phyloP scores from a whole-genome alignment of 2,113 vertebrate genomes.

The Corythornis madagascariensis region DNA sequence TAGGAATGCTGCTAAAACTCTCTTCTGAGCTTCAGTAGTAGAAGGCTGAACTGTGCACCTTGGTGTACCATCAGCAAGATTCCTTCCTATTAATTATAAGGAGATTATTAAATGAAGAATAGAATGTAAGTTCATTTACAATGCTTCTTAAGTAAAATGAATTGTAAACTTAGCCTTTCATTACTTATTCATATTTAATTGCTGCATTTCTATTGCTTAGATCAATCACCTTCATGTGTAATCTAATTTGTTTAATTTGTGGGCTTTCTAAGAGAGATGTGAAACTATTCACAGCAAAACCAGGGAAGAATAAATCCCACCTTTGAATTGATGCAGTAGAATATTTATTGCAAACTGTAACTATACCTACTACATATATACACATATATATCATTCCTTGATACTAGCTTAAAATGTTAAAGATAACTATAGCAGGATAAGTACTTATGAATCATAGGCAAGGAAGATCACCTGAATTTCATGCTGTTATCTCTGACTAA shows the following conservation, averaged over 20 bases:
- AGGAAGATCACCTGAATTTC: not conserved
- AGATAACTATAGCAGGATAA: not conserved
- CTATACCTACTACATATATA: too few species aligned
- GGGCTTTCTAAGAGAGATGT: not conserved
- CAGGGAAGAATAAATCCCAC: not conserved
- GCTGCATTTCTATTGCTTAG: not conserved
- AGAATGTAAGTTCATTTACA: not conserved
- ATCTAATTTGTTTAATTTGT: not conserved
- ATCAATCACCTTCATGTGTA: not conserved
- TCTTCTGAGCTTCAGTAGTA: not conserved
- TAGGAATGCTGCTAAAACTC: not conserved
- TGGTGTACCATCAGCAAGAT: not conserved
- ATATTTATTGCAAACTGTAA: not conserved
- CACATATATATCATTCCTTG: not conserved
- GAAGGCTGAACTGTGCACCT: not conserved
- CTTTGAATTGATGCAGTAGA: not conserved
- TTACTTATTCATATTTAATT: not conserved
- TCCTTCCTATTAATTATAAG: not conserved
- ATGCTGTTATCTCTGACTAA: not conserved
- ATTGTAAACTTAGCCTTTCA: not conserved
- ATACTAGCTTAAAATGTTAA: not conserved
- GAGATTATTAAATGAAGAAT: not conserved
- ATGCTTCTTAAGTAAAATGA: not conserved
- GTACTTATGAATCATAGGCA: fast-evolving
- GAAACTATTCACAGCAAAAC: not conserved